Base-by-base conservation (phyloP, 2,797 vertebrate genomes). In the Acridotheres tristis region DNA sequence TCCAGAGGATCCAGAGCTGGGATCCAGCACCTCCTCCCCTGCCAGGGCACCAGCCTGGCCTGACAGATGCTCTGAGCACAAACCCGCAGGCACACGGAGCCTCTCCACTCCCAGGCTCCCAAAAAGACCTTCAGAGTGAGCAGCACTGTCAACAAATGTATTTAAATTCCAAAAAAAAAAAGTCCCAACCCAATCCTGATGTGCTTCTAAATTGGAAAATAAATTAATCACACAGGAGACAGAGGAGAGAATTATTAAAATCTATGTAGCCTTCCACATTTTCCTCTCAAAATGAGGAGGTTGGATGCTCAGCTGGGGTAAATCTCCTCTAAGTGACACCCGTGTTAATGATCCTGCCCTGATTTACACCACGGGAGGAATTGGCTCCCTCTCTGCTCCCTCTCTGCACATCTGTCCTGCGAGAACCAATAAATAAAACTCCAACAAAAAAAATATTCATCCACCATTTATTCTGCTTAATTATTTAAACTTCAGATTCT, bases 401-500 rank as follows among this genome's bases (percentile, higher is more conserved):
- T 51, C 75, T 47, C 65, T 68, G 55, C 62, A 59, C 69, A 68
- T 67, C 90, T 88, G 50, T 89, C 88, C 90, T 89, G 48, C 4
- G 13, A 88, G 93, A 93, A 89, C 58, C 90, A 72, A 93, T 95
- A 94, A 94, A 96, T 93, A 87, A 94, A 84, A 80, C 71, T 38
- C 19, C 58, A 82, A 82, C 25, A 58, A 36, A 36, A 93, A 75
- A 75, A 75, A 40, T 36, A 59, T 55, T 88, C 65, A 82, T 65
- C 84, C 67, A 42, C 85, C 73, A 57, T 76, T 89, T 89, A 75
- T 91, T 86, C 85, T 85, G 58, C 92, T 95, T 95, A 94, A 93
- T 95, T 94, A 95, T 94, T 95, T 95, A 95, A 96, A 93, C 95
- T 90, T 91, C 88, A 85, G 45, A 65, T 73, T 54, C 63, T 43